Base-by-base conservation (phyloP, 2,797 vertebrate genomes). In the Anguilla megastoma region DNA sequence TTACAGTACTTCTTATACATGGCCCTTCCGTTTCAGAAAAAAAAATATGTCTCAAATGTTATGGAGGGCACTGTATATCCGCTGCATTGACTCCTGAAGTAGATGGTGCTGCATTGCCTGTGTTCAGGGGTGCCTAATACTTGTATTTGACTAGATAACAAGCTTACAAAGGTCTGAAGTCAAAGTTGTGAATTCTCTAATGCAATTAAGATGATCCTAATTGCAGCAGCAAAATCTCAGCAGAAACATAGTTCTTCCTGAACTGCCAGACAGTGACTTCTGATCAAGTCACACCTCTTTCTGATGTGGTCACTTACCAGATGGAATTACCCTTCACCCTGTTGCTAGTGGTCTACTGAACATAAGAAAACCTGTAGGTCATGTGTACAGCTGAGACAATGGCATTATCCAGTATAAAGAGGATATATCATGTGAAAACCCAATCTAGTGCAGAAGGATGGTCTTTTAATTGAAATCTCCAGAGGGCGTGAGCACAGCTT, bases 391-490 rank as follows among this genome's bases (percentile, higher is more conserved):
- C 83, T 58, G n/a, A 41, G 21, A 36, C 45, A 24, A 76, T 41
- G 30, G 4, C 79, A 50, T 82, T 50, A 82, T 50, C 79, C 27
- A 48, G 79, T 48, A 18, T 18, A n/a, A 48, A 82, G 41, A 82
- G 79, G 85, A 48, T 79, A 80, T 85, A 84, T 74, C 45, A 83
- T 63, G 48, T 80, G 71, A 76, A 24, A 0, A 0, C 16, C 9
- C 45, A 85, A 90, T 89, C 83, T 54, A 90, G 76, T 85, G 76
- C 63, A 18, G 79, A 89, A 90, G 71, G 74, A 88, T 82, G 60
- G 86, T 88, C 3, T 88, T 89, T 89, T 91, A 92, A 91, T 90
- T 91, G 82, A 91, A 89, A 87, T 86, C 74, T 92, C 89, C 24
- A 84, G 89, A 89, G 89, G 90, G 87, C 87, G 90, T 83, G 76